Evolutionary conservation across 2,113 vertebrate genomes (phyloP).

Genomic region (Sterna hirundo): DNA sequence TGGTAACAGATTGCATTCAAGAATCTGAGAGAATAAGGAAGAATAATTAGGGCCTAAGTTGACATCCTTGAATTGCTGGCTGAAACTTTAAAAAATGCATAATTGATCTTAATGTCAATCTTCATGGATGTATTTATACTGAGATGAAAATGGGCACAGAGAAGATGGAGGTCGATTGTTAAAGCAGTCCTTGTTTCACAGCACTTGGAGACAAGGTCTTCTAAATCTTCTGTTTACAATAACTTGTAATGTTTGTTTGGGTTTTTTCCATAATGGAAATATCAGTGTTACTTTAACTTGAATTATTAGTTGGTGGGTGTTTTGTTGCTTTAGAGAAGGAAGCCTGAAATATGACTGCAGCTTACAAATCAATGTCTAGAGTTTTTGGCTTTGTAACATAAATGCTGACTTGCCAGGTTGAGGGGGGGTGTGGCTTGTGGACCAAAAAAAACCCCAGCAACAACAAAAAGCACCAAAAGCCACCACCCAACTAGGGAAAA

Average conservation of each 20-base stretch:
- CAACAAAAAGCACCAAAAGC: neutral
- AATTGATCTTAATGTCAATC: neutral
- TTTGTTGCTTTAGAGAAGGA: neutral
- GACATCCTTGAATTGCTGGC: neutral
- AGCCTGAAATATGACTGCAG: neutral
- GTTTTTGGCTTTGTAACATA: neutral
- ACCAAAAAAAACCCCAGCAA: neutral
- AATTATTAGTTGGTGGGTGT: neutral
- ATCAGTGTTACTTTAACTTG: neutral
- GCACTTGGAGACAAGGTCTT: neutral
- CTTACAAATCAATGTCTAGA: neutral
- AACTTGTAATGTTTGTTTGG: neutral
- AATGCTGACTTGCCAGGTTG: neutral
- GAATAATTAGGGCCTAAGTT: neutral
- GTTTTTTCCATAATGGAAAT: neutral
- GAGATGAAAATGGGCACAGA: neutral
- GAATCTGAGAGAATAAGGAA: neutral
- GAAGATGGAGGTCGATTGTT: neutral
- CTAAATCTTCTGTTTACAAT: neutral
- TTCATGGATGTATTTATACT: neutral
- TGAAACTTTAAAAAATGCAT: neutral
- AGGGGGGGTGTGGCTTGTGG: no score
- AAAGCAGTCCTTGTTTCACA: neutral
- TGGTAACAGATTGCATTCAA: neutral
- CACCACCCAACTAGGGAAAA: neutral